phyloP scores from a whole-genome alignment of 2,888 invertebrate species.

The Heliothis peltigera region DNA sequence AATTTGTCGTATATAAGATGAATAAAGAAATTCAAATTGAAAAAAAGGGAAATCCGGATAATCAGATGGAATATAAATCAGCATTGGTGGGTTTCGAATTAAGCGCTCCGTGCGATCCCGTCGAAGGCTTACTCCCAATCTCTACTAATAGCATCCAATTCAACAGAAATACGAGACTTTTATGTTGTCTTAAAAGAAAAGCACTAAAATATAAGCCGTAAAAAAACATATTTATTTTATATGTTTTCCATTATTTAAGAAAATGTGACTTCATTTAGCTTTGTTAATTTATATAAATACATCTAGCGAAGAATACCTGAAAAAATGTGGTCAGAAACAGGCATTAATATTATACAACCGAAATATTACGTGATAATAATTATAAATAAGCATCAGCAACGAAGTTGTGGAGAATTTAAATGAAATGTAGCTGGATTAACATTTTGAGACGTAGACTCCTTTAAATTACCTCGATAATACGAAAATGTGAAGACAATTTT shows the following conservation, averaged over 20 bases:
- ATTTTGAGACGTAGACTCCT: constrained; percentile 7
- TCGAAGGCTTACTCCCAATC: constrained; percentile 58
- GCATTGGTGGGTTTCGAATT: constrained; percentile 64
- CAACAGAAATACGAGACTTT: constrained; percentile 18
- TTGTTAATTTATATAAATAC: neutral
- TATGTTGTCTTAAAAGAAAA: constrained; percentile 15
- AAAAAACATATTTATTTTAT: no score
- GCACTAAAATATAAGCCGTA: neutral
- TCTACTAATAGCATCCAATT: constrained; percentile 53
- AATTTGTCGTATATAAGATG: constrained; percentile 66
- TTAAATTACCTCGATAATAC: neutral
- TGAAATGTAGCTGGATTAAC: constrained; percentile 1
- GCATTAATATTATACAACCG: constrained; percentile 11
- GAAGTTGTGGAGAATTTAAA: constrained; percentile 15
- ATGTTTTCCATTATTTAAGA: no score
- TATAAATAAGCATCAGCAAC: no score
- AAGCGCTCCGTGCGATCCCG: constrained; percentile 62
- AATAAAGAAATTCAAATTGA: constrained; percentile 74
- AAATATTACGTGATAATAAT: constrained; percentile 40
- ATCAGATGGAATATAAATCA: constrained; percentile 80
- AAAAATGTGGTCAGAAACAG: constrained; percentile 19
- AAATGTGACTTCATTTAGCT: no score
- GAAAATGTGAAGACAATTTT: neutral
- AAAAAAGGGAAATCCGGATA: constrained; percentile 74
- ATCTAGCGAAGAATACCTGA: neutral